Evolutionary conservation across 2,888 invertebrate genomes (phyloP), one percentile per base, ranked within the genome.

Genomic region (Nomada fucata): DNA sequence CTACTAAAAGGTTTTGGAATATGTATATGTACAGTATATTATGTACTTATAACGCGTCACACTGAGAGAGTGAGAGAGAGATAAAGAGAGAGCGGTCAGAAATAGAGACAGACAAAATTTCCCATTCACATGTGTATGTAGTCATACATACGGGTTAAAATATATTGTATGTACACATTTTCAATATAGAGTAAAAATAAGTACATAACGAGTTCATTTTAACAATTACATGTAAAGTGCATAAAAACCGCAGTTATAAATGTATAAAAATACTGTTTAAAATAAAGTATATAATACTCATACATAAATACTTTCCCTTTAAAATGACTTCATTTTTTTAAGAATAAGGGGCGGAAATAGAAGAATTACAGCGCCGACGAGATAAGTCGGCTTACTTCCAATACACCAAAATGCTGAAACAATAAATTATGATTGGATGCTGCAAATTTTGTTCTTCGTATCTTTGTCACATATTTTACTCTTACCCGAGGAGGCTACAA

Each of bases 351-450:
- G 96, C 83, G 99, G 99, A 93, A 97, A 94, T 61, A 97, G 90
- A 80, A 99, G 95, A 68, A 96, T 94, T 52, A 96, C 87, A 29
- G 97, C 97, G 20, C 99, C 99, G 50, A 96, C 94, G 5, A 96
- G 94, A 93, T 99, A 99, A 0, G 98, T 98, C 20, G 95, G 93
- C 74, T 95, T 95, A 5, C 98, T 97, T 10, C 99, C 99, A 73
- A 97, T 95, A 92, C 97, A 96, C 99, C 99, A 99, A 94, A 98
- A 99, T 42, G 97, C 97, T 97, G 94, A 75, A 95, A 47, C 15
- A 47, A 47, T 47, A 47, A 2, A 47, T 47, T 47, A 47, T 11
- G 15, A 47, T 47, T 15, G 47, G 15, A 47, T 47, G 3, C 15
- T 15, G 47, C 10, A 47, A 0, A 47, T 47, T 47, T 47, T 15